Evolutionary conservation across 1,140 invertebrate species (phyloP).

Genomic region (Calosoma granatense): DNA sequence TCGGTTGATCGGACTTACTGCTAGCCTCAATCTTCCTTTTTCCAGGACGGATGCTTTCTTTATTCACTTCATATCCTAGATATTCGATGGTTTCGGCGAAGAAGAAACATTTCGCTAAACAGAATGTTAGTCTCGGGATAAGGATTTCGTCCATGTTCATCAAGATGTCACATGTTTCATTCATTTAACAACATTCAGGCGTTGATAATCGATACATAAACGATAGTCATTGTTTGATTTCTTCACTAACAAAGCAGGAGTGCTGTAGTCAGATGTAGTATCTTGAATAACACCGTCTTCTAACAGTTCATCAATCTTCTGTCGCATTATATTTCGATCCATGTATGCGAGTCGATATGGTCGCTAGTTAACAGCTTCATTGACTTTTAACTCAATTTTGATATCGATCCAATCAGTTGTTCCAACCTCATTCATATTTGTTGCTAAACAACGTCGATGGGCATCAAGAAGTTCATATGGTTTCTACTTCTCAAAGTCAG

Average conservation of each 20-base stretch:
- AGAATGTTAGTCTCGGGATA: constrained; percentile 17
- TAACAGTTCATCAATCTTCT: constrained; percentile 16
- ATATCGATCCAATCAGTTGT: neutral
- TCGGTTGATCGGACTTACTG: constrained; percentile 21
- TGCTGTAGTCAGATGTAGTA: constrained; percentile 23
- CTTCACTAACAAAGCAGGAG: constrained; percentile 24
- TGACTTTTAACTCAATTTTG: neutral
- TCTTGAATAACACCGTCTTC: constrained; percentile 20
- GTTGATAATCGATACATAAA: constrained; percentile 33
- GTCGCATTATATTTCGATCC: neutral
- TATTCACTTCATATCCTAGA: constrained; percentile 17
- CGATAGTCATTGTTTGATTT: constrained; percentile 26
- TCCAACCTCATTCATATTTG: neutral
- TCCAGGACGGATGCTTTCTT: constrained; percentile 17
- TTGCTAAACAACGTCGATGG: neutral
- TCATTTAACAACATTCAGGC: constrained; percentile 32
- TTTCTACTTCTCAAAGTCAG: no score
- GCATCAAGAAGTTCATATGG: no score
- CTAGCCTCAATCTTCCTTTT: constrained; percentile 21
- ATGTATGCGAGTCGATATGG: neutral
- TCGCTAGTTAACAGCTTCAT: neutral
- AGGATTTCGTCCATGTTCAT: constrained; percentile 18
- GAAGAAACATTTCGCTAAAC: constrained; percentile 24
- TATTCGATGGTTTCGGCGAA: constrained; percentile 17
- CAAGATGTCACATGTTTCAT: constrained; percentile 10